These are phyloP conservation scores for Microcebus ravelobensis DNA, from an alignment of 2,113 vertebrate genomes.

Conservation along the genomic window DNA sequence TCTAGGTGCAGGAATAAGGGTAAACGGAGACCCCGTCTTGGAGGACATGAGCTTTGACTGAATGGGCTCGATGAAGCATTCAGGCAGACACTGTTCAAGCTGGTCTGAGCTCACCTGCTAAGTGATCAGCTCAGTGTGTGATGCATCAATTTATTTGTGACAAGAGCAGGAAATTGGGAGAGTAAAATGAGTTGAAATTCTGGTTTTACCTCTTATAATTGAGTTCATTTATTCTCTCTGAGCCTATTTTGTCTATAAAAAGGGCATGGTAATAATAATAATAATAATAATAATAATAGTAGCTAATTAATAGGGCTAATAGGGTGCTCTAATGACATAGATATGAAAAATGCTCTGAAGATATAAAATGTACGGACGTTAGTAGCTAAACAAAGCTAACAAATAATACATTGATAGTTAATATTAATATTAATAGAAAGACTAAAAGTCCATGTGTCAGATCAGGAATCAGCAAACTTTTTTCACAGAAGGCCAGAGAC, in stretches of 20 bases:
- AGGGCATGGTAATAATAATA: not conserved
- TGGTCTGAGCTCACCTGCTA: not conserved
- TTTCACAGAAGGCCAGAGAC: not conserved
- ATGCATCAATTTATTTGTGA: not conserved
- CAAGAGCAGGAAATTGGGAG: constrained; percentile 9
- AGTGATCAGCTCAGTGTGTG: not conserved
- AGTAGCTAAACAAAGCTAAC: not conserved
- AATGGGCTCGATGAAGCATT: not conserved
- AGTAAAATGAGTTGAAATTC: not conserved
- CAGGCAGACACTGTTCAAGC: not conserved
- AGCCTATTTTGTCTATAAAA: not conserved
- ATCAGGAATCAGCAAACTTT: not conserved
- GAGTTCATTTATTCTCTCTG: not conserved
- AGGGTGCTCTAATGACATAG: not conserved
- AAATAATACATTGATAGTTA: not conserved
- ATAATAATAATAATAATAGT: not conserved
- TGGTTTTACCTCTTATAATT: not conserved
- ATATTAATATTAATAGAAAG: not conserved
- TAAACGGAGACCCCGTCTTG: not conserved
- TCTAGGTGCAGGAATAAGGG: not conserved
- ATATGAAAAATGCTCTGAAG: not conserved
- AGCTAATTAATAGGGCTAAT: not conserved
- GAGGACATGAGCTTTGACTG: not conserved
- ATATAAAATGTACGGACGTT: not conserved
- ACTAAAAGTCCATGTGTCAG: not conserved